phyloP scores from a whole-genome alignment of 1,140 invertebrate species.

The Trachymyrmex septentrionalis region DNA sequence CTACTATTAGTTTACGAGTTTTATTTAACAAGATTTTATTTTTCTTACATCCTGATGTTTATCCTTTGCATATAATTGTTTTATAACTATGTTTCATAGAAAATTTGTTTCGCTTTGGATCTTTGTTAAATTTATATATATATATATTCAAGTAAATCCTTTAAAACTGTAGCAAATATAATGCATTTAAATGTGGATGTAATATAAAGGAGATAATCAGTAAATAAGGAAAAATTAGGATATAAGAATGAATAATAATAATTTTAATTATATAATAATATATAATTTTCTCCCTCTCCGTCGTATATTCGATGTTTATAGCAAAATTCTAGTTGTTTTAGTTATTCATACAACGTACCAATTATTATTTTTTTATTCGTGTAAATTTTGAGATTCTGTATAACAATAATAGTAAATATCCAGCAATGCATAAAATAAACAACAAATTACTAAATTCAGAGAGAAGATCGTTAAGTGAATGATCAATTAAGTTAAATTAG shows the following conservation, averaged over 20 bases:
- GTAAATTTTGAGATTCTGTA: not conserved
- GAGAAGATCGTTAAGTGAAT: not conserved
- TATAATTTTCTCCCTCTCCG: no score
- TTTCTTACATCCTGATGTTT: constrained; percentile 4
- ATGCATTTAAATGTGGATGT: not conserved
- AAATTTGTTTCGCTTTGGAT: not conserved
- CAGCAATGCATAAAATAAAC: not conserved
- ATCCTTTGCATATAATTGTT: not conserved
- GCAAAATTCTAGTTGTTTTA: not conserved
- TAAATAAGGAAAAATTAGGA: not conserved
- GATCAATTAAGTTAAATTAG: not conserved
- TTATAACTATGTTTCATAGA: not conserved
- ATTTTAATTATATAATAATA: no score
- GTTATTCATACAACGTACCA: not conserved
- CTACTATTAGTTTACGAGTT: constrained; percentile 2
- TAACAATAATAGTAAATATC: not conserved
- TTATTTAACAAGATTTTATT: not conserved
- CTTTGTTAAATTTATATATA: not conserved
- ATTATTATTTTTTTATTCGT: not conserved
- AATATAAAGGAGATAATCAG: not conserved
- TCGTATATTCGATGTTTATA: not conserved
- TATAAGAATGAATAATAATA: not conserved
- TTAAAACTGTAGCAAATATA: not conserved
- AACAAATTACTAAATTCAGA: not conserved
- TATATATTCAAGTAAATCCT: constrained; percentile 2